A percentile compares a stretch with the other conserved stretches of the same genome.
phyloP scores from a whole-genome alignment of 2,113 vertebrate genomes.

The Gallinago jamesoni region DNA sequence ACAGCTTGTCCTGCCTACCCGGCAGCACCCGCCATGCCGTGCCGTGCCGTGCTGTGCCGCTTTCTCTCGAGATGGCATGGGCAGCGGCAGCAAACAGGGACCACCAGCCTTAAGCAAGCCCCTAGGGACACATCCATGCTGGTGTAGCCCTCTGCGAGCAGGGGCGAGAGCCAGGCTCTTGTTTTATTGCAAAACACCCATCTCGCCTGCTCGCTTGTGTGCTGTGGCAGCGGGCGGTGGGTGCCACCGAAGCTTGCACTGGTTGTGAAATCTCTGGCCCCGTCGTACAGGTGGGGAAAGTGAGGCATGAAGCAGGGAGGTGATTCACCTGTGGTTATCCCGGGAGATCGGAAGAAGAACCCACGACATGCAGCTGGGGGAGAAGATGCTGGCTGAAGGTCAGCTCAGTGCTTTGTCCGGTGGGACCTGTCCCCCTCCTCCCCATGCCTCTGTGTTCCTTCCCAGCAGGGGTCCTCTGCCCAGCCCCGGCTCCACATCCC shows the following conservation, averaged over 20 bases:
- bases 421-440: accelerated
- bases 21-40: neutral
- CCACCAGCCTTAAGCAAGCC: neutral
- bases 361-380: accelerated
- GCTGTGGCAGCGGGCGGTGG: accelerated
- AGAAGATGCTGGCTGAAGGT: accelerated
- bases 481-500: neutral
- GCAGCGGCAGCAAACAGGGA: neutral
- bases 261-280: neutral
- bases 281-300: neutral
- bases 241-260: neutral
- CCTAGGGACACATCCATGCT: no score
- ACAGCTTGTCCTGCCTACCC: neutral
- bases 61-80: accelerated
- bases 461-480: neutral
- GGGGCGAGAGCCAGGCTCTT: accelerated
- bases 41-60: neutral
- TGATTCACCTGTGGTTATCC: neutral
- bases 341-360: neutral
- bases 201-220: accelerated
- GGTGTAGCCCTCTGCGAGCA: neutral
- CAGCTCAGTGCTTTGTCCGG: accelerated
- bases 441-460: neutral
- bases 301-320: neutral
- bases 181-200: neutral